phyloP scores from a whole-genome alignment of 2,113 vertebrate genomes.

The Butastur rufipennis region DNA sequence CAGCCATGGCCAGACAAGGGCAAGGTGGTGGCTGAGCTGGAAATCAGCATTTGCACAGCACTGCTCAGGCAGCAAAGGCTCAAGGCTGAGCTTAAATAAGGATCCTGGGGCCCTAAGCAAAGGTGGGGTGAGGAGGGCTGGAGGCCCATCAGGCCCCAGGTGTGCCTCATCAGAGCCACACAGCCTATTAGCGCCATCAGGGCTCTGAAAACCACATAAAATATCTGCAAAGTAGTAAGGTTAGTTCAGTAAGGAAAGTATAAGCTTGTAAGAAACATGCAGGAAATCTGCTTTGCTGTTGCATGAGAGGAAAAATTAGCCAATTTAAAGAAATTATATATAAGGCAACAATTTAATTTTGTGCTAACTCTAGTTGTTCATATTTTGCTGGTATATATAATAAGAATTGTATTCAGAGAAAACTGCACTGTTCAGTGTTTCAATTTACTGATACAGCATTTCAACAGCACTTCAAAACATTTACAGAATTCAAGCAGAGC shows the following conservation, averaged over 20 bases:
- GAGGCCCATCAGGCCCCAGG: background rate
- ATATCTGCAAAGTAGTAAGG: background rate
- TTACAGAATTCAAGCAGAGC: background rate
- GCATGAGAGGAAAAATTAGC: background rate
- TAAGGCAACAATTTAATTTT: background rate
- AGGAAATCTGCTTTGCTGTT: background rate
- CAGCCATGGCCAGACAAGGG: background rate
- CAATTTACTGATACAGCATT: background rate
- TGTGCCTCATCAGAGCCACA: background rate
- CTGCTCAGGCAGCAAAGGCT: accelerated
- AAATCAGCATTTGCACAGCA: background rate
- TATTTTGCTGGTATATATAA: background rate
- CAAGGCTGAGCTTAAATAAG: background rate
- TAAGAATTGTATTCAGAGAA: background rate
- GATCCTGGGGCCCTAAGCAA: background rate
- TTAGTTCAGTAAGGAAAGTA: background rate
- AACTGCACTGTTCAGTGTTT: background rate
- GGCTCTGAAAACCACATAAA: background rate
- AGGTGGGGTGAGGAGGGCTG: background rate
- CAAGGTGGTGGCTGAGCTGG: background rate
- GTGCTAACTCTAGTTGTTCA: background rate
- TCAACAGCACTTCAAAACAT: background rate
- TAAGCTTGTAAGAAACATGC: background rate
- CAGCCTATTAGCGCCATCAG: background rate
- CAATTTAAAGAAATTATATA: background rate